These are phyloP conservation scores for Gallinago jamesoni DNA, from an alignment of 2,113 vertebrate species.

Conservation along the genomic window DNA sequence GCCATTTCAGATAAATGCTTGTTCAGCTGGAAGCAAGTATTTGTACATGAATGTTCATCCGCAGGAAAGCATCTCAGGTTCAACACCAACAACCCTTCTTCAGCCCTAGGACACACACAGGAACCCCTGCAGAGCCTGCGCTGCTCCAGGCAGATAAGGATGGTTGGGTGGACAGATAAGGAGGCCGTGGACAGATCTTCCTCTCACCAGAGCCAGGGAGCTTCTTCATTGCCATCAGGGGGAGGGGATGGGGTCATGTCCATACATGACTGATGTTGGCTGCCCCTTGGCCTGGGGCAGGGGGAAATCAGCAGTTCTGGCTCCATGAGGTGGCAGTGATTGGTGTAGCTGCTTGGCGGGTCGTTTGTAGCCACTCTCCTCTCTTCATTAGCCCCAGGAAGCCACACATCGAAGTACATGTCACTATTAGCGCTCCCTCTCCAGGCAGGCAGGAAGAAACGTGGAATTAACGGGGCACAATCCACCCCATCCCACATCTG, in stretches of 20 bases:
- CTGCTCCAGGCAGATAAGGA: not conserved
- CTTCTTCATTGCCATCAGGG: not conserved
- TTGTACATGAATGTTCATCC: not conserved
- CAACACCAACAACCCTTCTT: not conserved
- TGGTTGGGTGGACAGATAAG: accelerated
- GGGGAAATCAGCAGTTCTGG: not conserved
- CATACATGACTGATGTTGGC: not conserved
- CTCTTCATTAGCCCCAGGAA: not conserved
- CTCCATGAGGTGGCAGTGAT: not conserved
- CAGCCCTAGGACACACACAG: not conserved
- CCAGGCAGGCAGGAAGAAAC: not conserved
- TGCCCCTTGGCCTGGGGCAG: not conserved
- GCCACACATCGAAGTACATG: not conserved
- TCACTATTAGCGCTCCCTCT: not conserved
- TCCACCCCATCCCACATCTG: not conserved
- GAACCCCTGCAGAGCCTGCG: not conserved
- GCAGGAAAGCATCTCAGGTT: not conserved
- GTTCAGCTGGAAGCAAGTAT: not conserved
- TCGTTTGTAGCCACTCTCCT: not conserved
- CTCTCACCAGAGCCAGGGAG: not conserved
- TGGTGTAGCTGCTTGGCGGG: not conserved
- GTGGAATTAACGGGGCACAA: not conserved
- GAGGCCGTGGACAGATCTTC: not conserved
- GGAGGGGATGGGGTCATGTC: not conserved
- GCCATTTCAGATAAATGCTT: not conserved